Percentiles rank a stretch among this genome's conserved stretches.
Evolutionary conservation across 2,888 invertebrate species (phyloP).

Genomic region (Ctenicera cuprea): DNA sequence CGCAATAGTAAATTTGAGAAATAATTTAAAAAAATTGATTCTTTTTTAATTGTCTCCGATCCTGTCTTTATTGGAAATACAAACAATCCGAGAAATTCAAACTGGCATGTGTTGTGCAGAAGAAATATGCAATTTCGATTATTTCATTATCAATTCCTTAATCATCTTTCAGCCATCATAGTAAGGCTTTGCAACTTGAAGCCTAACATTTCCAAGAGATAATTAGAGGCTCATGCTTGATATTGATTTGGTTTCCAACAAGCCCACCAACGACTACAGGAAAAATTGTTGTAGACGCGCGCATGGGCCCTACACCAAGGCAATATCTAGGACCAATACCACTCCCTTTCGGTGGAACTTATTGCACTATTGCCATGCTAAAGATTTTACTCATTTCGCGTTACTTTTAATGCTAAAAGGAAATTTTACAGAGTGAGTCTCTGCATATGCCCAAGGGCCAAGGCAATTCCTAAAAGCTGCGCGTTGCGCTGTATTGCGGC

Average conservation of each 20-base stretch:
- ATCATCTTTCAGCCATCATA: conserved; percentile 7
- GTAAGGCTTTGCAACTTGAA: conserved; percentile 18
- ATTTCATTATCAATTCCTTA: not conserved
- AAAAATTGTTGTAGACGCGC: conserved; percentile 44
- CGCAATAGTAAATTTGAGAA: too few species aligned
- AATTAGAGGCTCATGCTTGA: conserved; percentile 39
- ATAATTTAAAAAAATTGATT: too few species aligned
- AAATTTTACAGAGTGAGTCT: not conserved
- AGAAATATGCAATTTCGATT: not conserved
- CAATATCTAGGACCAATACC: conserved; percentile 24
- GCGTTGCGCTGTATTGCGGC: not conserved
- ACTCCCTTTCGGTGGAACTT: conserved; percentile 25
- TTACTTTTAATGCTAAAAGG: not conserved
- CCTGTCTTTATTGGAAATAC: too few species aligned
- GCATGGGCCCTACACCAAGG: conserved; percentile 41
- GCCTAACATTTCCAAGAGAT: conserved; percentile 37
- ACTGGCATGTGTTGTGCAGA: too few species aligned
- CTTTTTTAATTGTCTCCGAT: too few species aligned
- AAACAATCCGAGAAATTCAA: too few species aligned
- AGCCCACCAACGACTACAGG: conserved; percentile 31
- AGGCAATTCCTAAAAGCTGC: not conserved
- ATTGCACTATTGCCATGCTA: not conserved
- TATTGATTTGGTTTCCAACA: conserved; percentile 43
- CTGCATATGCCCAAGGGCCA: too few species aligned
- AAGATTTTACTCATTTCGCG: not conserved